Evolutionary conservation across 1,140 invertebrate genomes (phyloP), one percentile per base, ranked within the genome.

Genomic region (Tribolium castaneum): DNA sequence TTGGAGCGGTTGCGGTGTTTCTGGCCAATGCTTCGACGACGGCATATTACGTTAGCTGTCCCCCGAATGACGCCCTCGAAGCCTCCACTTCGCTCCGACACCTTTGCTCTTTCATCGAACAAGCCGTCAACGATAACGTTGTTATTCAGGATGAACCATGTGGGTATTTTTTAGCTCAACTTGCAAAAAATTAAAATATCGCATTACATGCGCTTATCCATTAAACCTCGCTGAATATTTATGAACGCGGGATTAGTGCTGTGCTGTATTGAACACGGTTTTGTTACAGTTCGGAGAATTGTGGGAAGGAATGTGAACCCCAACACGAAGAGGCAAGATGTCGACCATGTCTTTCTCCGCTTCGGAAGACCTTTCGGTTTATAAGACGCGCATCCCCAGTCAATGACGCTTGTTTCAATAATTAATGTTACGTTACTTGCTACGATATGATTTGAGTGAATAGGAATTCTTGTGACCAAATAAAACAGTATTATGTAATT

Each of bases 291-390:
- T 7, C 19, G 66, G 12, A 52, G 76, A 78, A 13, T 80, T 13
- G 83, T 78, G 19, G 83, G 83, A 75, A 75, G 82, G 19, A 81
- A 83, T 35, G 83, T 80, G 39, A 80, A 80, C 19, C 72, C 81
- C 70, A 82, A 80, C 70, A 89, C 80, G 66, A 95, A 95, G 86
- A 89, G 94, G 71, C 93, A 95, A 85, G 94, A 95, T 85, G 91
- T 94, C 30, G 93, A 94, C 76, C 94, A 95, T 86, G 93, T 94
- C 62, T 95, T 95, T 87, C 89, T 95, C 56, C 91, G 93, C 83
- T 95, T 95, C 84, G 94, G 94, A 45, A 90, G 92, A 84, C 90
- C 92, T 83, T 89, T 89, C 84, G 90, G 90, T 75, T 73, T 78
- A 70, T 83, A 82, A 75, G 59, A 75, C 13, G 56, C 35, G 34